Evolutionary conservation across 1,140 invertebrate species (phyloP), one percentile per base, ranked within the genome.

Genomic region (Brachionus koreanus): DNA sequence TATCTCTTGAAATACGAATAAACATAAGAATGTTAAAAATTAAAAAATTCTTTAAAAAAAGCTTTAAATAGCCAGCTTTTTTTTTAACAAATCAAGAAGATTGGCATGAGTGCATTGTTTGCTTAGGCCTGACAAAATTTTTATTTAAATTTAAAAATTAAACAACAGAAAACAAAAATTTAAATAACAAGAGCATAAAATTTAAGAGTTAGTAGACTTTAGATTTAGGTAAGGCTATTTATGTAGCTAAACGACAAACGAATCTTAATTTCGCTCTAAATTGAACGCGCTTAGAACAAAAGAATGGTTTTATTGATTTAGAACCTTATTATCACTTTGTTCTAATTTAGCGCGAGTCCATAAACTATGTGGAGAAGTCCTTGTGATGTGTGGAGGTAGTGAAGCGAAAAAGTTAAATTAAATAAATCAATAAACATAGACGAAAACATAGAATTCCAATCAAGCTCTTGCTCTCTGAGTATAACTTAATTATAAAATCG

Each of bases 371-470:
- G 19, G 49, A 57, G 49, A 57, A 57, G 19, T 57, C 49, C 49
- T 57, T 37, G 16, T 7, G 37, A 69, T 37, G 33, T 39, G 37
- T 19, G 16, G 16, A 39, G 65, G 65, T 69, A 69, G 33, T 69
- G 65, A 39, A 69, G 65, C 65, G 65, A 69, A 69, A 69, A 69
- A 39, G 29, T 69, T 16, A 69, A 69, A 69, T 69, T 69, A 69
- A 65, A 65, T 65, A 65, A 69, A 69, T 69, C 65, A 69, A 69
- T 69, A 69, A 39, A 69, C 65, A 39, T 12, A 65, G 49, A 33
- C 33, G 63, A 65, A 65, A 65, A 65, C 63, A 29, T 65, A 65
- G 63, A 69, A 69, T 69, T 69, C 65, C 37, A 69, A 69, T 69
- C 49, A 57, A 69, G 16, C 37, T 69, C 37, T 39, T 39, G 37